Percentiles rank a stretch among this genome's conserved stretches.
These are phyloP conservation scores for Ardeotis arabs DNA, from an alignment of 2,113 vertebrate species.

Conservation along the genomic window DNA sequence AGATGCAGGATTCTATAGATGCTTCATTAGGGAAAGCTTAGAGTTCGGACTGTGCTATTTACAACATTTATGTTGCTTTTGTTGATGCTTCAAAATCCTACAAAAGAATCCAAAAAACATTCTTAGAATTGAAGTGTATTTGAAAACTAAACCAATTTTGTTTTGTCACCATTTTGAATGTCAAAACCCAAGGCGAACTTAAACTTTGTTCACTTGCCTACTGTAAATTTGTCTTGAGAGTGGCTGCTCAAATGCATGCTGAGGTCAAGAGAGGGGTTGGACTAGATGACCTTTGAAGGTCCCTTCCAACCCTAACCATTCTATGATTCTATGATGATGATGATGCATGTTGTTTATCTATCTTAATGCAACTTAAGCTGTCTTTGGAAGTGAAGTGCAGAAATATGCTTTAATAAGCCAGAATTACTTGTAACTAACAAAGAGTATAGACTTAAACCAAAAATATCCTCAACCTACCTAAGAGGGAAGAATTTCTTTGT, in stretches of 20 bases:
- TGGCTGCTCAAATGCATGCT: neutral
- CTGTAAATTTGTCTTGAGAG: neutral
- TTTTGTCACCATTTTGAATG: neutral
- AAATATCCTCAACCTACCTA: neutral
- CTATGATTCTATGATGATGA: neutral
- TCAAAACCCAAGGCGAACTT: neutral
- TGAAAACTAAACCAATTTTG: neutral
- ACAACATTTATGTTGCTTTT: too few species aligned
- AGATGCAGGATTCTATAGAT: neutral
- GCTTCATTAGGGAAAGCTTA: neutral
- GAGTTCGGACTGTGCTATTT: neutral
- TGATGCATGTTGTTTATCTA: neutral
- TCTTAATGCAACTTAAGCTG: neutral
- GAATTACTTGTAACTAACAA: neutral
- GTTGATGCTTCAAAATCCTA: neutral
- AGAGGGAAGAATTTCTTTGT: neutral
- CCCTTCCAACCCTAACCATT: too few species aligned
- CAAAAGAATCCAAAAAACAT: neutral
- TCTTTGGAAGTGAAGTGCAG: neutral
- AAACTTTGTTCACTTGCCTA: neutral
- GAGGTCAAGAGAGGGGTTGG: neutral
- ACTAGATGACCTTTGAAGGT: too few species aligned
- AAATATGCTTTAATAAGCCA: neutral
- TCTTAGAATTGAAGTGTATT: neutral
- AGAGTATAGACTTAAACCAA: neutral